Base-by-base conservation (phyloP, 2,113 vertebrate species). In the Phaethon lepturus region DNA sequence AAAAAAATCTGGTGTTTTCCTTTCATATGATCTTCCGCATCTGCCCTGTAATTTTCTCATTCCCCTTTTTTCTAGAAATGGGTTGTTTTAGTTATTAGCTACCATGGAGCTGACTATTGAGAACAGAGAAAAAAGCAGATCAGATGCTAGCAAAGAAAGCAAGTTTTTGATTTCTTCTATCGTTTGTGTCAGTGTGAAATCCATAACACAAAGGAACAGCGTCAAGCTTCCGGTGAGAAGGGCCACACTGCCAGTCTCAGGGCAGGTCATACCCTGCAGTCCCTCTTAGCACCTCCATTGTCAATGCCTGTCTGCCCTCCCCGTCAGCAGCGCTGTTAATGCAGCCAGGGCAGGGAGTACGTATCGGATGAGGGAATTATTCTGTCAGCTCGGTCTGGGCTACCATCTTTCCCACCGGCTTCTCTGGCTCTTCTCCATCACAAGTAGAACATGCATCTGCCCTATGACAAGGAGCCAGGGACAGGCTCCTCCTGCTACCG, bases 11-110 rank as follows among this genome's bases (percentile, higher is more conserved):
- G 75, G 22, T 88, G 23, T 86, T 95, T 97, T 96, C 52, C 60
- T 75, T 93, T 88, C 69, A 35, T 44, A 68, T 0, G 0, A 40
- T 67, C 50, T 93, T 82, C 63, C 94, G 59, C 80, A 89, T 84
- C 59, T 97, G 86, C 76, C 72, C 67, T 91, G 64, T 74, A 91
- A 95, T 95, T 92, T 90, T 86, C 85, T 80, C 6, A 6, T 90
- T 93, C 77, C 38, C 50, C 10, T 15, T 50, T 76, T 92, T 69
- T 62, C 79, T 60, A 94, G 76, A 75, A 89, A 84, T 44, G 68
- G 38, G 60, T 59, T 67, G 64, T 47, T 95, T 92, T 86, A 93
- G 79, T 55, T 89, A 4, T 71, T 74, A 88, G 79, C 80, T 80
- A 77, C 45, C 59, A 53, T 14, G 24, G n/a, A 88, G 53, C 78